A percentile compares a stretch with the other conserved stretches of the same genome.
These are phyloP conservation scores for Pristionchus japonicus DNA, from an alignment of 2,888 invertebrate genomes.

Conservation along the genomic window DNA sequence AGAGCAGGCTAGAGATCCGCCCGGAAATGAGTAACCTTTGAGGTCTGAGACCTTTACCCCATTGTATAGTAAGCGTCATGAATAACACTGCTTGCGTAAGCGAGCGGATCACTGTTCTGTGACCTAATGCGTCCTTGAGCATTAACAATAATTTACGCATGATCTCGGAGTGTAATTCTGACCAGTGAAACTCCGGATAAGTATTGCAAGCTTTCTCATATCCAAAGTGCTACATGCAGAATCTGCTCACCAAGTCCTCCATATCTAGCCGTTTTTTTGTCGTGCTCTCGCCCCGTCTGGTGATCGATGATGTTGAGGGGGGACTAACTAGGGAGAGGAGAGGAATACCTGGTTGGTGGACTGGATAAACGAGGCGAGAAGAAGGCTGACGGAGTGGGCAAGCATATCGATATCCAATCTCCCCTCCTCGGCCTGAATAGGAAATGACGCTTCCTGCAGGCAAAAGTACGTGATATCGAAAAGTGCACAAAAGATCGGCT, in stretches of 20 bases:
- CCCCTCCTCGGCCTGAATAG: not conserved
- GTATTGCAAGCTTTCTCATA: no score
- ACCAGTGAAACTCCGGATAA: no score
- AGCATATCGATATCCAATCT: not conserved
- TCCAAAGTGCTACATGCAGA: not conserved
- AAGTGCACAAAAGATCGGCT: not conserved
- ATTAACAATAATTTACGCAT: no score
- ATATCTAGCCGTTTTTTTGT: not conserved
- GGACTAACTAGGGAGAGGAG: not conserved
- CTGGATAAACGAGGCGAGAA: slow-evolving; percentile 6
- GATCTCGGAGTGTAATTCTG: no score
- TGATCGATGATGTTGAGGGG: slow-evolving; percentile 9
- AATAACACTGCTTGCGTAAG: not conserved
- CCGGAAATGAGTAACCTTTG: not conserved
- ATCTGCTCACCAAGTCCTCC: slow-evolving; percentile 7
- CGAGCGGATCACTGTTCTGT: not conserved
- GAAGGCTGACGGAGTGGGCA: not conserved
- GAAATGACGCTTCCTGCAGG: not conserved
- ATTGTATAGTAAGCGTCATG: not conserved
- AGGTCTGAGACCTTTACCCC: not conserved
- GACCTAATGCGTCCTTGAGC: no score
- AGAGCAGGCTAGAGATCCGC: not conserved
- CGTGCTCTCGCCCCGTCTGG: not conserved
- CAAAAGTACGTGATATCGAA: not conserved
- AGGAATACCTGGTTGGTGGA: slow-evolving; percentile 18